Evolutionary conservation across 2,113 vertebrate species (phyloP).

Genomic region (Saccopteryx leptura): DNA sequence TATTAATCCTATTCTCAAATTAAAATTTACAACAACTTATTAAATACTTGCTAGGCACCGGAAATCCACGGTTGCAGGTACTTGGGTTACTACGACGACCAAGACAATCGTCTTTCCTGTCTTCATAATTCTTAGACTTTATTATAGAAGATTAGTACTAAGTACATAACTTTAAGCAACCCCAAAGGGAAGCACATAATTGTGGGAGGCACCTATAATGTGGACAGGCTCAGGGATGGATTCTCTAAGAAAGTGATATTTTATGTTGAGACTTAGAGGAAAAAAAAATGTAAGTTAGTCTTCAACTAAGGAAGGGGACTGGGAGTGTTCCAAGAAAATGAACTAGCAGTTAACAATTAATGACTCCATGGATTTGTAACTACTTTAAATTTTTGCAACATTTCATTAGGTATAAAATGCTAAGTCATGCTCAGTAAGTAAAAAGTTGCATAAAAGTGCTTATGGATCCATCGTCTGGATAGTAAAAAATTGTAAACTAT

Average conservation of each 20-base stretch:
- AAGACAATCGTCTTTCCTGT: neutral
- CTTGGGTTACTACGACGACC: neutral
- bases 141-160: neutral
- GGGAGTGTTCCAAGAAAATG: neutral
- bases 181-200: neutral
- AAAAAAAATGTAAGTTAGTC: neutral
- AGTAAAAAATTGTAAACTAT: neutral
- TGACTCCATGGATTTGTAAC: neutral
- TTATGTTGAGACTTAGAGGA: neutral
- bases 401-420: slow-evolving; percentile 28
- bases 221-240: neutral
- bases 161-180: neutral
- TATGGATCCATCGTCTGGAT: slow-evolving; percentile 30
- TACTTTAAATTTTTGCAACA: neutral
- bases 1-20: slow-evolving; percentile 7
- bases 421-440: slow-evolving; percentile 7
- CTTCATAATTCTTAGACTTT: neutral
- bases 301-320: neutral
- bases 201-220: neutral
- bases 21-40: neutral
- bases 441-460: slow-evolving; percentile 1
- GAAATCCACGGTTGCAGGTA: neutral
- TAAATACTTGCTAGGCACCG: neutral
- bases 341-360: neutral
- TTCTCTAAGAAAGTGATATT: neutral